A percentile compares a stretch with the other conserved stretches of the same genome.
These are phyloP conservation scores for Acheta domesticus DNA, from an alignment of 2,888 invertebrate species.

Conservation along the genomic window DNA sequence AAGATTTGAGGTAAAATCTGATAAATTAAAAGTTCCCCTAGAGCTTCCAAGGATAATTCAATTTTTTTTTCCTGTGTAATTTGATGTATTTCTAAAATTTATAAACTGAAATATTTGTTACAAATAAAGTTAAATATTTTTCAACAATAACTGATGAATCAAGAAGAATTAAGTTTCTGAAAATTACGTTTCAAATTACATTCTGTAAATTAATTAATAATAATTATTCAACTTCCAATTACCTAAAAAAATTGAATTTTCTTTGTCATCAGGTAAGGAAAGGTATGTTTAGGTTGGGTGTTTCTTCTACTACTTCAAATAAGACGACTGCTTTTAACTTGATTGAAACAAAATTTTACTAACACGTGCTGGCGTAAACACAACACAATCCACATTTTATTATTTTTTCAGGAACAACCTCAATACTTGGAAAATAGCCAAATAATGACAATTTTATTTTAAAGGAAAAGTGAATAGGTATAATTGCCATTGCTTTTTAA, in stretches of 20 bases:
- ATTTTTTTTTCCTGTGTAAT: too few species aligned
- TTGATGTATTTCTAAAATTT: too few species aligned
- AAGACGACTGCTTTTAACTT: slow-evolving; percentile 29
- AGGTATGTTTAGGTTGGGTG: neutral
- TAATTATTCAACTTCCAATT: too few species aligned
- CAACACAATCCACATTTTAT: slow-evolving; percentile 28
- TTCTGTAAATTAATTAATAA: too few species aligned
- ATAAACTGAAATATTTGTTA: too few species aligned
- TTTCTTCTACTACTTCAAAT: neutral
- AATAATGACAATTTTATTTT: slow-evolving; percentile 38
- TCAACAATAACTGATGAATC: neutral
- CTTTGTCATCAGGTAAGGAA: neutral
- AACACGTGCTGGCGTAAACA: slow-evolving; percentile 31
- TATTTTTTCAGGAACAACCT: slow-evolving; percentile 35
- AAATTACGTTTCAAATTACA: too few species aligned
- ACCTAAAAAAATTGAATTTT: too few species aligned
- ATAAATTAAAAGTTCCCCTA: too few species aligned
- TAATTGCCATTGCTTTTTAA: slow-evolving; percentile 35
- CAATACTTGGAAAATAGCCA: slow-evolving; percentile 39
- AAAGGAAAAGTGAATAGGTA: slow-evolving; percentile 36
- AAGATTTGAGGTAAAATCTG: too few species aligned
- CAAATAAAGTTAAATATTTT: too few species aligned
- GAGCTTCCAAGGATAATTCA: too few species aligned
- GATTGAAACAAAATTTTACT: slow-evolving; percentile 36
- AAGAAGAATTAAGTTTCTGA: neutral